Evolutionary conservation across 2,888 invertebrate species (phyloP), one percentile per base, ranked within the genome.

Genomic region (Drosophila multiciliata): DNA sequence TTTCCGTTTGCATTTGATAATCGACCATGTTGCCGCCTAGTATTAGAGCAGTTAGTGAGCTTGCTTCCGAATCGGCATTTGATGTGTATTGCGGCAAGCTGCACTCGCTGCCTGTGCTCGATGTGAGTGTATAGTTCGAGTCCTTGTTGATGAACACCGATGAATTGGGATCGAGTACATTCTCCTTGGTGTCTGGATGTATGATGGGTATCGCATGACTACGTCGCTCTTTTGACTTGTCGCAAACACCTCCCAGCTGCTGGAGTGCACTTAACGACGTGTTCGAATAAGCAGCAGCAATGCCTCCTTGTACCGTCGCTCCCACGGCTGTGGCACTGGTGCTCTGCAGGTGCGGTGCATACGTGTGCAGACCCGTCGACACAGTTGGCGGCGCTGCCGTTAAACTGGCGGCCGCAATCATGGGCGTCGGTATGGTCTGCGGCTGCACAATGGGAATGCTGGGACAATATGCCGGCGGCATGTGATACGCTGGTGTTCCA

Each of bases 131-230:
- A 17, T 63, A 58, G 59, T 55, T 80, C 23, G 89, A 70, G 71
- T 89, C 78, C 67, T 87, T 82, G 15, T 83, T 82, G 0, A 60
- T 75, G 20, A 82, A 85, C 7, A 78, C 77, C 48, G 86, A 81
- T 11, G 83, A 82, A 5, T 80, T 90, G 26, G 82, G 77, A 52
- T 92, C 91, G 38, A 92, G 50, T 5, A 90, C 78, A 66, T 92
- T 82, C 74, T 92, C 91, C 7, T 82, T 75, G n/a, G 93, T 93
- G 11, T 84, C 78, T 4, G 93, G 93, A 84, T 93, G 77, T 55
- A 93, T 91, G 5, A 93, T 93, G 11, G 92, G 92, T 61, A 93
- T 87, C n/a, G 93, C 93, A 66, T 92, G 83, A 33, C 59, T 80
- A 23, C 93, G 80, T 20, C 93, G 92, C 59, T 78, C 78, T 33